Evolutionary conservation across 1,140 invertebrate species (phyloP).

Genomic region (Propsilocerus akamusi): DNA sequence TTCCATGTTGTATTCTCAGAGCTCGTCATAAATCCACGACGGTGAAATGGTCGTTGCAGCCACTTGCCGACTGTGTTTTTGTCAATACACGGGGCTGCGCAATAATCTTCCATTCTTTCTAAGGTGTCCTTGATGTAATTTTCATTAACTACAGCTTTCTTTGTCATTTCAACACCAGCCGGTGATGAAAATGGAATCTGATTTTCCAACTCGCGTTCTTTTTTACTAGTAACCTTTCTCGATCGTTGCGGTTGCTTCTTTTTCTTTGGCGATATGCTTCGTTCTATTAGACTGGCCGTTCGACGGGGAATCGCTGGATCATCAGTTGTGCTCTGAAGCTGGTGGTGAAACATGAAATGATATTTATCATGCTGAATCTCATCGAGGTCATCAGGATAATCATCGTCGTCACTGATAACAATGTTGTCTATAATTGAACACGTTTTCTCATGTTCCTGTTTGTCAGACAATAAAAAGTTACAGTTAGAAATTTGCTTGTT

Average conservation of each 20-base stretch:
- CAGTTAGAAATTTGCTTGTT: conserved; percentile 1
- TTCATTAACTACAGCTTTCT: conserved; percentile 27
- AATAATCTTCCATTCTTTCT: conserved; percentile 30
- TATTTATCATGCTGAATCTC: neutral
- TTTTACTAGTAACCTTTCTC: conserved; percentile 24
- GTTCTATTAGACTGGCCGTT: conserved; percentile 11
- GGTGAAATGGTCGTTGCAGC: neutral
- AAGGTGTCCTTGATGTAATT: conserved; percentile 29
- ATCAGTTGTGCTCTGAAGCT: neutral
- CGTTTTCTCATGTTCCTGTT: conserved; percentile 32
- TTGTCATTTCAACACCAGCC: conserved; percentile 29
- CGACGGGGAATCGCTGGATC: conserved; percentile 7
- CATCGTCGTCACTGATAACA: conserved; percentile 22
- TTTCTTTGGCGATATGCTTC: conserved; percentile 2
- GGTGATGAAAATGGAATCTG: conserved; percentile 35
- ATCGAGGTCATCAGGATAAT: conserved; percentile 9
- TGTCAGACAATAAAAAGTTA: neutral
- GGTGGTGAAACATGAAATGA: neutral
- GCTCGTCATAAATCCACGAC: no score
- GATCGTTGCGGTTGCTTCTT: conserved; percentile 20
- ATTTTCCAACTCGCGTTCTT: conserved; percentile 27
- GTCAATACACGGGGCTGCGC: conserved; percentile 29
- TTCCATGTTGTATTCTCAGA: neutral
- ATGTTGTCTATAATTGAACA: conserved; percentile 21
- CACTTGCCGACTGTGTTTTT: neutral